Evolutionary conservation across 2,113 vertebrate species (phyloP), one percentile per base, ranked within the genome.

Genomic region (Callipepla squamata): DNA sequence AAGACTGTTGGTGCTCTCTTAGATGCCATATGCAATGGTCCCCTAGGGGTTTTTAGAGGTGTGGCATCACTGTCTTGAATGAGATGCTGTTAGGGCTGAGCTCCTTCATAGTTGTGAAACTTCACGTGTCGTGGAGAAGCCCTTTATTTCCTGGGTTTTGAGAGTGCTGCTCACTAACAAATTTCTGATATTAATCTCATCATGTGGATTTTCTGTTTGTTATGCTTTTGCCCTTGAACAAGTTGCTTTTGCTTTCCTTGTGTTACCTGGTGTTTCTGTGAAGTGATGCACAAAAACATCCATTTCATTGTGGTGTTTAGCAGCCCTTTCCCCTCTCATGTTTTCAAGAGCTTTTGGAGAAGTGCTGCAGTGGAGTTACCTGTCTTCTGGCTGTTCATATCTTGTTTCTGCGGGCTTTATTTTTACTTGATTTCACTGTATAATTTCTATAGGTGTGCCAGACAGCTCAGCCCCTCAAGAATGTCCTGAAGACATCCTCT

Each of bases 381-480:
- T 79, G 91, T 20, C 80, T 90, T 80, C 89, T 85, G 87, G 73
- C 45, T 44, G 61, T 81, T 87, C 88, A n/a, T 84, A 74, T 63
- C 92, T 94, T 95, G 94, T 67, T 53, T 75, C 79, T 87, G 76
- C 94, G 95, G 94, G 89, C 72, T 96, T 94, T 93, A 87, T 94
- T 96, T 96, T 93, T 88, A 66, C 79, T 95, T 57, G 82, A 94
- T 97, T 96, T 96, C 87, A 55, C 91, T 86, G 84, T 86, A 88
- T 91, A 25, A 0, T 96, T 97, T 93, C 94, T 83, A 90, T 75
- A 91, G 13, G 59, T 92, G 62, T 96, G 90, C 91, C 87, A 13
- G 91, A 96, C 83, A 95, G 92, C 86, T 96, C 92, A 94, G 85
- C 86, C 91, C 80, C 76, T 90, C 58, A 95, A 92, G 96, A 95